These are phyloP conservation scores for Anoplophora glabripennis DNA, from an alignment of 1,140 invertebrate genomes.

Conservation along the genomic window DNA sequence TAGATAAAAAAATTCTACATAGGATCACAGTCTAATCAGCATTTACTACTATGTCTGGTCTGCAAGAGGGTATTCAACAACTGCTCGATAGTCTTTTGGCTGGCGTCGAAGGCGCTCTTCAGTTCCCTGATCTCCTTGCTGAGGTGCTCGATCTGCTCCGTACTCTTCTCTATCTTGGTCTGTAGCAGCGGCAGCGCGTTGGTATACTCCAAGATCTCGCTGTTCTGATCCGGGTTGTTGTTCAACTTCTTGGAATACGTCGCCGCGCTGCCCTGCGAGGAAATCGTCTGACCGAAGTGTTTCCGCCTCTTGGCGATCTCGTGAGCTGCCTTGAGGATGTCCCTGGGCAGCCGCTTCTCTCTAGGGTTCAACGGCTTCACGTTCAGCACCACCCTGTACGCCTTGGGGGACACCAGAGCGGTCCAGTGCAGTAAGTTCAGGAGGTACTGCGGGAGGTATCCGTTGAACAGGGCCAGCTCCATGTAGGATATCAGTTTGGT, in stretches of 20 bases:
- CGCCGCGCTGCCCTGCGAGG: conserved; percentile 55
- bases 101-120: conserved; percentile 47
- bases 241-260: conserved; percentile 61
- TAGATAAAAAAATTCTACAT: too few species aligned
- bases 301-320: conserved; percentile 71
- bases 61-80: conserved; percentile 15
- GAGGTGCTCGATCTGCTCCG: conserved; percentile 58
- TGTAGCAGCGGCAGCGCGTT: conserved; percentile 55
- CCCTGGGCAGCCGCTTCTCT: conserved; percentile 71
- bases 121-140: conserved; percentile 62
- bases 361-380: conserved; percentile 77
- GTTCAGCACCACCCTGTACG: conserved; percentile 71
- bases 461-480: conserved; percentile 67
- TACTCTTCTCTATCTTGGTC: conserved; percentile 60
- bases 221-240: conserved; percentile 54
- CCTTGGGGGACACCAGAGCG: conserved; percentile 71
- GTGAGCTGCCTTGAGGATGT: conserved; percentile 71
- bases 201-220: conserved; percentile 52
- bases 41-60: conserved; percentile 18
- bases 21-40: background rate
- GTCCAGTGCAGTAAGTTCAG: conserved; percentile 70
- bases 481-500: conserved; percentile 75
- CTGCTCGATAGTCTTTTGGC: conserved; percentile 29
- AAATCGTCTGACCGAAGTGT: conserved; percentile 63
- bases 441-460: conserved; percentile 68